These are phyloP conservation scores for Clarias platycephalus DNA, from an alignment of 2,797 vertebrate species.

Conservation along the genomic window DNA sequence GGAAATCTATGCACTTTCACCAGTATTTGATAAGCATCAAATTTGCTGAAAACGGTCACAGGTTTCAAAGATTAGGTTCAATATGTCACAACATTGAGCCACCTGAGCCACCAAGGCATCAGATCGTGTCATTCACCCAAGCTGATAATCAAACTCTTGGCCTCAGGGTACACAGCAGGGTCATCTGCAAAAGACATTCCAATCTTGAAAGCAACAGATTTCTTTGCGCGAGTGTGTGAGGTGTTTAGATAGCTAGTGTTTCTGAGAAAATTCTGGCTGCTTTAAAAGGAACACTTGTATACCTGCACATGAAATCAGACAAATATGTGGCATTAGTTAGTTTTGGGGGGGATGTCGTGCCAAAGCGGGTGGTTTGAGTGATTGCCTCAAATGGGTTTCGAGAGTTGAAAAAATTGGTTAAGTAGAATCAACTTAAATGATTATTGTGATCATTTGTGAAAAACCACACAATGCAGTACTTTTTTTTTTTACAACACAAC, in stretches of 20 bases:
- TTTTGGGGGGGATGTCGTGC: neutral
- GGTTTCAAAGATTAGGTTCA: conserved; percentile 42
- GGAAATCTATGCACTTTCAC: conserved; percentile 28
- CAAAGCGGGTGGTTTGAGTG: neutral
- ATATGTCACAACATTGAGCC: conserved; percentile 40
- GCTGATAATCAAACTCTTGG: conserved; percentile 38
- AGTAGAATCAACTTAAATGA: too few species aligned
- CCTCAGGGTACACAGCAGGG: conserved; percentile 22
- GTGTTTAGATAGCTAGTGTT: conserved; percentile 12
- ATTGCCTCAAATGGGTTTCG: too few species aligned
- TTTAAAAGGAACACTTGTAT: neutral
- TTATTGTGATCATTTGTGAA: too few species aligned
- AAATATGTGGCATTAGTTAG: neutral
- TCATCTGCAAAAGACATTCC: conserved; percentile 34
- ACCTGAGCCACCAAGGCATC: conserved; percentile 21
- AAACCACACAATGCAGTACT: too few species aligned
- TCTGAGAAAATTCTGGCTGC: conserved; percentile 1
- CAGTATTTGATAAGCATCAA: conserved; percentile 41
- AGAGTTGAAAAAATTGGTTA: too few species aligned
- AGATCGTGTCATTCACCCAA: conserved; percentile 27
- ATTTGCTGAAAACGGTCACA: conserved; percentile 24
- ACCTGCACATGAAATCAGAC: neutral
- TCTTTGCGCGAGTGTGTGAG: neutral
- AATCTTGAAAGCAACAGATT: conserved; percentile 15
- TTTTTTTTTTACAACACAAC: too few species aligned